Percentiles rank a stretch among this genome's conserved stretches.
Evolutionary conservation across 1,140 invertebrate genomes (phyloP).

Genomic region (Drosophila quadrilineata): DNA sequence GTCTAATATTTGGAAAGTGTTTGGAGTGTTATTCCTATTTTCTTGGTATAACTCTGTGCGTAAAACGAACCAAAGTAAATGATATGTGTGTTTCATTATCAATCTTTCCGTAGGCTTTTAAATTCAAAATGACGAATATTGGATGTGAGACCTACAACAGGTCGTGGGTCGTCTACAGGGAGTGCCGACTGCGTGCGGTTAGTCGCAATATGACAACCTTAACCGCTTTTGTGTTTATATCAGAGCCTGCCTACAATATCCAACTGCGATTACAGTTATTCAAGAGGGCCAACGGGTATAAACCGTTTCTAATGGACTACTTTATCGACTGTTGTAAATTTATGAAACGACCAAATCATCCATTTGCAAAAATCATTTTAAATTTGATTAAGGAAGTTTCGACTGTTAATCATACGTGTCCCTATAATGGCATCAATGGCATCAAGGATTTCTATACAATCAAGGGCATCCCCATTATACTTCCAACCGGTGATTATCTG

Average conservation of each 20-base stretch:
- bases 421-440: slow-evolving; percentile 43
- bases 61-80: no score
- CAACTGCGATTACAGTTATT: background rate
- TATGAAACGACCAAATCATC: slow-evolving; percentile 25
- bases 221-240: slow-evolving; percentile 1
- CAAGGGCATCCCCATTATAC: background rate
- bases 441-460: slow-evolving; percentile 29
- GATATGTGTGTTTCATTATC: no score
- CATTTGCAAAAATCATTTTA: slow-evolving; percentile 20
- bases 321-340: slow-evolving; percentile 43
- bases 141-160: slow-evolving; percentile 10
- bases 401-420: slow-evolving; percentile 52
- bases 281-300: slow-evolving; percentile 49
- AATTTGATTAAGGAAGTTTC: slow-evolving; percentile 42
- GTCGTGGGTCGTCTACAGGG: slow-evolving; percentile 22
- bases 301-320: slow-evolving; percentile 40
- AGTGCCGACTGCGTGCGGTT: slow-evolving; percentile 35
- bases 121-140: slow-evolving; percentile 5
- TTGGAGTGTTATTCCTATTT: no score
- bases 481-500: slow-evolving; percentile 40
- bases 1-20: no score
- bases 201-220: slow-evolving; percentile 25
- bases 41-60: no score
- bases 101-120: background rate
- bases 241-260: slow-evolving; percentile 35